phyloP scores from a whole-genome alignment of 2,113 vertebrate species.

The Nyctibius bracteatus region DNA sequence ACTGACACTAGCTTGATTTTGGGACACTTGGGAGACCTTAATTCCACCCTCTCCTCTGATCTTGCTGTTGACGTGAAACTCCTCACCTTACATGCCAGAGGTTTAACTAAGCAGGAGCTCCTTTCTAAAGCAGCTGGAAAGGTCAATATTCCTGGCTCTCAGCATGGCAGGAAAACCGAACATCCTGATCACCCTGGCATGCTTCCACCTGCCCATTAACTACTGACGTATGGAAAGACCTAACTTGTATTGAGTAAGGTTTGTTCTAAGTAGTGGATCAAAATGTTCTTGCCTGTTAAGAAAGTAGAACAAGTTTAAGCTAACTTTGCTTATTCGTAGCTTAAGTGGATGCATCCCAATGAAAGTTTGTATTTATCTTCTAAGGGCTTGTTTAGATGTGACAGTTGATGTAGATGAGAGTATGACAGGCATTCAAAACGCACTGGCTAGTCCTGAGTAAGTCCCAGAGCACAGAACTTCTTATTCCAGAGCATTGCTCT shows the following conservation, averaged over 20 bases:
- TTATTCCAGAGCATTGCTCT: background rate
- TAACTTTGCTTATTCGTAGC: background rate
- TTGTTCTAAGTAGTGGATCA: background rate
- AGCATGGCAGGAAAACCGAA: background rate
- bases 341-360: background rate
- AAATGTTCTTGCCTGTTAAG: background rate
- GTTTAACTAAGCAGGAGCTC: background rate
- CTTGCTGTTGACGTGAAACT: background rate
- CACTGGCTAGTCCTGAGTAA: background rate
- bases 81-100: background rate
- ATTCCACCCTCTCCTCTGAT: background rate
- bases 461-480: background rate
- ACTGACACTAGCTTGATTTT: background rate
- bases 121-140: background rate
- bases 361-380: background rate
- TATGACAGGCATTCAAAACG: background rate
- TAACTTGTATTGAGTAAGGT: background rate
- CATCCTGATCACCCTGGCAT: background rate
- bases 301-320: background rate
- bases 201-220: background rate
- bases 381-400: background rate
- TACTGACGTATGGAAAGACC: background rate
- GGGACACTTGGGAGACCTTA: background rate
- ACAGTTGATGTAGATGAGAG: background rate
- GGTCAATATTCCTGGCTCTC: background rate